Conservation (phyloP, 2,888 invertebrate genomes). For the Pristionchus mayeri region DNA sequence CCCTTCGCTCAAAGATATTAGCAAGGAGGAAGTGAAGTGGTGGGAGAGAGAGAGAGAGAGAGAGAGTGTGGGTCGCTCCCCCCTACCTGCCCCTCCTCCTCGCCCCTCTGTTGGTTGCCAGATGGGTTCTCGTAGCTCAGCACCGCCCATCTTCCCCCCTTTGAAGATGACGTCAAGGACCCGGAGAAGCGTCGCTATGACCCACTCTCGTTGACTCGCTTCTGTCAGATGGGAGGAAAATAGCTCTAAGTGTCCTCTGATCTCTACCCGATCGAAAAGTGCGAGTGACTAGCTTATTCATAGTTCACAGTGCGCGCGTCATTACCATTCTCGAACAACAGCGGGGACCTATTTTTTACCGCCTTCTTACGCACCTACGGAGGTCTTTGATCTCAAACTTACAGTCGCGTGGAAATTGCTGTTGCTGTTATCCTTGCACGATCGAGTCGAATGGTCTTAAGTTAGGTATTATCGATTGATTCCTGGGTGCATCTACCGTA, state of each 20-base stretch:
- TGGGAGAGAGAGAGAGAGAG: not conserved
- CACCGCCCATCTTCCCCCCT: no score
- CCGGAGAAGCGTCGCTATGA: no score
- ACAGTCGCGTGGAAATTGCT: not conserved
- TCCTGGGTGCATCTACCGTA: not conserved
- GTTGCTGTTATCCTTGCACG: not conserved
- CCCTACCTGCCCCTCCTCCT: not conserved
- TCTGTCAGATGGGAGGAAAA: no score
- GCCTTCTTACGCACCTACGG: no score
- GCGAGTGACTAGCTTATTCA: no score
- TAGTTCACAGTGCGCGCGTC: no score
- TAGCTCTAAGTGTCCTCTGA: no score
- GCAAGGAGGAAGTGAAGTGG: not conserved
- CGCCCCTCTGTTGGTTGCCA: not conserved
- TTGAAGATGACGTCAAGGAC: not conserved
- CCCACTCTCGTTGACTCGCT: no score
- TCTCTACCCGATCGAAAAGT: no score
- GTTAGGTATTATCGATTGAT: no score
- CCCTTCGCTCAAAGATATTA: not conserved
- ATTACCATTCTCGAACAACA: no score
- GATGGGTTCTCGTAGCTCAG: not conserved
- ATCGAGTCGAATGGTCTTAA: not conserved
- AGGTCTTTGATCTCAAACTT: not conserved
- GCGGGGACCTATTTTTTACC: no score
- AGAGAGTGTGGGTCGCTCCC: not conserved